phyloP scores from a whole-genome alignment of 2,888 invertebrate genomes.

The Cabera pusaria region DNA sequence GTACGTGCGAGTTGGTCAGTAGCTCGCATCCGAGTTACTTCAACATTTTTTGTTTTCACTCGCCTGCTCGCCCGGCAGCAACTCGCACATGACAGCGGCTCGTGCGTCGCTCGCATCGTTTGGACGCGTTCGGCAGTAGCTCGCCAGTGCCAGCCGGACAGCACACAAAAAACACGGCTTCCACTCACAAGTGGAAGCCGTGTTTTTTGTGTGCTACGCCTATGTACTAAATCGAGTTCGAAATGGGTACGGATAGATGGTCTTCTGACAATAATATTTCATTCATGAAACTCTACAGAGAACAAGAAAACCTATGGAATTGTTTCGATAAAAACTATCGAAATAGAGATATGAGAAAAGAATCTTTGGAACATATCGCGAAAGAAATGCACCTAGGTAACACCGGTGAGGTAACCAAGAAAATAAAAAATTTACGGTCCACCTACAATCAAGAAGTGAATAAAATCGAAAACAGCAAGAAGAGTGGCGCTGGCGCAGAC shows the following conservation, averaged over 20 bases:
- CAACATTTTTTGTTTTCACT: too few species aligned
- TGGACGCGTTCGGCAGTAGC: too few species aligned
- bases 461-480: constrained; percentile 27
- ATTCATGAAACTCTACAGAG: constrained; percentile 22
- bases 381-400: constrained; percentile 24
- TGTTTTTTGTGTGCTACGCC: too few species aligned
- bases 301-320: constrained; percentile 30
- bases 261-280: constrained; percentile 18
- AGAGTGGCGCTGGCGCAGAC: constrained; percentile 23
- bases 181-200: too few species aligned
- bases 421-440: constrained; percentile 27
- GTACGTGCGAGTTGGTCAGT: too few species aligned
- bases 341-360: constrained; percentile 30
- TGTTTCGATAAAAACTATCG: constrained; percentile 29
- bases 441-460: constrained; percentile 27
- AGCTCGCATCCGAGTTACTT: too few species aligned
- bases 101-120: too few species aligned
- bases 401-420: constrained; percentile 20
- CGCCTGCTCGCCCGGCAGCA: too few species aligned
- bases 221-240: too few species aligned
- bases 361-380: constrained; percentile 15
- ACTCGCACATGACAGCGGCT: too few species aligned
- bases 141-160: too few species aligned
- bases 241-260: constrained; percentile 25
- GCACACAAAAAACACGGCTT: too few species aligned